Conservation (phyloP, 2,797 vertebrate species). For the Melanotaenia pygmaea region DNA sequence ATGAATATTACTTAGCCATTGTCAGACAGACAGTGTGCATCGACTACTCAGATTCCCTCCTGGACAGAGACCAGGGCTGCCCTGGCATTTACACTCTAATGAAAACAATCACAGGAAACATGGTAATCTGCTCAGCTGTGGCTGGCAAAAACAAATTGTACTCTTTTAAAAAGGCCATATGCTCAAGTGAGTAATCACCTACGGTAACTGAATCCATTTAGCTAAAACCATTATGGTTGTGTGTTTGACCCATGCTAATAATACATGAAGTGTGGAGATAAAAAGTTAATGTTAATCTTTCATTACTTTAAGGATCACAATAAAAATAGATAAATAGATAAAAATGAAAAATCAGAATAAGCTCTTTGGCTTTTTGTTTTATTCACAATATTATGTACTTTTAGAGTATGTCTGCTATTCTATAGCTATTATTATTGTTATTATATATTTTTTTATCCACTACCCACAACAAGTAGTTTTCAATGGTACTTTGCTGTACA, state of each 20-base stretch:
- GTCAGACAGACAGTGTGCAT: conserved; percentile 23
- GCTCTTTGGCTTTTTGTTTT: background rate
- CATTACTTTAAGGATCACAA: background rate
- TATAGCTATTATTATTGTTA: too few species aligned
- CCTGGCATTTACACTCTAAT: conserved; percentile 79
- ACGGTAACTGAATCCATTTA: conserved; percentile 75
- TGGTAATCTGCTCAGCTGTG: conserved; percentile 72
- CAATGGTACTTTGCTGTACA: background rate
- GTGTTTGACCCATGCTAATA: conserved; percentile 52
- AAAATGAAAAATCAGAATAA: background rate
- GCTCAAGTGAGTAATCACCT: conserved; percentile 76
- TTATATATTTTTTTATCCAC: too few species aligned
- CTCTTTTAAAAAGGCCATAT: conserved; percentile 81
- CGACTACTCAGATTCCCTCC: conserved; percentile 51
- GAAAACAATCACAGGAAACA: conserved; percentile 78
- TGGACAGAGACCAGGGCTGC: conserved; percentile 49
- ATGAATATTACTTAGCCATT: conserved; percentile 30
- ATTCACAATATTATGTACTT: background rate
- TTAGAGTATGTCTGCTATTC: background rate
- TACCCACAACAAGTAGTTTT: background rate
- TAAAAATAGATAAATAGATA: background rate
- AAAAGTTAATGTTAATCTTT: background rate
- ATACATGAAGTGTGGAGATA: conserved; percentile 10
- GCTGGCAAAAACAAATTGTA: conserved; percentile 73
- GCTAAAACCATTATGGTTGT: conserved; percentile 53